phyloP scores from a whole-genome alignment of 2,113 vertebrate species.

The Picathartes gymnocephalus region DNA sequence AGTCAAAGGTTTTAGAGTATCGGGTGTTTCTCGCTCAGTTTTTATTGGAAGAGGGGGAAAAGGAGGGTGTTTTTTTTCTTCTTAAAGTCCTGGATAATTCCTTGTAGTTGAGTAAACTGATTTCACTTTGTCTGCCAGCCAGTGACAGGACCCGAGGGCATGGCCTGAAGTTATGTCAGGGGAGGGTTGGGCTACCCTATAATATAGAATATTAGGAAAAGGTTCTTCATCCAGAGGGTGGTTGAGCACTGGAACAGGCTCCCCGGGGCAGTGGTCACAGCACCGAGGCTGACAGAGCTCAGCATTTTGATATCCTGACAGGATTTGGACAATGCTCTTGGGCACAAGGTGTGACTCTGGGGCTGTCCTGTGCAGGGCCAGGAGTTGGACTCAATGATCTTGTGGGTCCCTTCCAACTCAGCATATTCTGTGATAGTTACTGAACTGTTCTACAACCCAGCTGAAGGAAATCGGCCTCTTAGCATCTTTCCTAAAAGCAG shows the following conservation, averaged over 20 bases:
- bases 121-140: not conserved
- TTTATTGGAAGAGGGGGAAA: fast-evolving
- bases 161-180: not conserved
- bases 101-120: fast-evolving
- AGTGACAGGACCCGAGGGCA: not conserved
- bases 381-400: not conserved
- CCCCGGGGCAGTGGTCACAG: not conserved
- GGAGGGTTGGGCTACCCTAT: not conserved
- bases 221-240: not conserved
- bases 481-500: not conserved
- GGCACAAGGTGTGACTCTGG: not conserved
- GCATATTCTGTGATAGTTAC: not conserved
- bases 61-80: too few relatives aligned
- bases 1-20: fast-evolving
- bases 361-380: not conserved
- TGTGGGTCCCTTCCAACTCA: not conserved
- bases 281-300: not conserved
- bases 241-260: too few relatives aligned
- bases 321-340: fast-evolving
- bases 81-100: fast-evolving
- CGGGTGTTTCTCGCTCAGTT: not conserved
- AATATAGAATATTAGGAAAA: too few relatives aligned
- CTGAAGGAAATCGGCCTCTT: not conserved
- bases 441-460: not conserved
- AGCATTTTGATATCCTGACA: not conserved